Conservation (phyloP, 2,113 vertebrate species). For the Myotis davidii region DNA sequence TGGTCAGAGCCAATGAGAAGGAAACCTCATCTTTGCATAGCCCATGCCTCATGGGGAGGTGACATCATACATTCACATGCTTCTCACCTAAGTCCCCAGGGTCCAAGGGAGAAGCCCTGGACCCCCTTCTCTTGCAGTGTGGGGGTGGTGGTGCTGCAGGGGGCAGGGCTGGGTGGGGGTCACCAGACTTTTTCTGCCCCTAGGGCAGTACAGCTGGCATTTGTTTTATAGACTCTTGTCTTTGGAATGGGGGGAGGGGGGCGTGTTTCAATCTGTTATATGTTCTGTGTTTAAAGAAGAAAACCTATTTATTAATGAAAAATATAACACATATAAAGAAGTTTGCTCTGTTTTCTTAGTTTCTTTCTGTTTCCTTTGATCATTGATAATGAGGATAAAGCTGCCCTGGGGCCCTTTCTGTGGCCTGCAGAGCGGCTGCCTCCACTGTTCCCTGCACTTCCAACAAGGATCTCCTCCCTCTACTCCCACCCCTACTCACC, state of each 20-base stretch:
- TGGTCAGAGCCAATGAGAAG: conserved; percentile 54
- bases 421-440: not conserved
- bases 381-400: not conserved
- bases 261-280: conserved; percentile 79
- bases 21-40: conserved; percentile 71
- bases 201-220: conserved; percentile 47
- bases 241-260: conserved; percentile 74
- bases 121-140: conserved; percentile 70
- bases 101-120: conserved; percentile 69
- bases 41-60: conserved; percentile 68
- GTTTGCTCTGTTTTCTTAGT: not conserved
- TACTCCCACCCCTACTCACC: no score
- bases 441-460: not conserved
- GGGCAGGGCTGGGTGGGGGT: conserved; percentile 54
- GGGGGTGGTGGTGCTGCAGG: conserved; percentile 72
- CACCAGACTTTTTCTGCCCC: conserved; percentile 49
- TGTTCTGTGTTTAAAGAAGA: conserved; percentile 87
- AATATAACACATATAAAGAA: conserved; percentile 79
- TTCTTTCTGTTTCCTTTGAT: not conserved
- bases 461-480: not conserved
- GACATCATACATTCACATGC: conserved; percentile 70
- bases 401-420: not conserved
- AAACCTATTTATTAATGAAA: conserved; percentile 88
- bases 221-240: conserved; percentile 80
- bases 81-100: conserved; percentile 74